Base-by-base conservation (phyloP, 2,797 vertebrate species). In the Mycteria americana region DNA sequence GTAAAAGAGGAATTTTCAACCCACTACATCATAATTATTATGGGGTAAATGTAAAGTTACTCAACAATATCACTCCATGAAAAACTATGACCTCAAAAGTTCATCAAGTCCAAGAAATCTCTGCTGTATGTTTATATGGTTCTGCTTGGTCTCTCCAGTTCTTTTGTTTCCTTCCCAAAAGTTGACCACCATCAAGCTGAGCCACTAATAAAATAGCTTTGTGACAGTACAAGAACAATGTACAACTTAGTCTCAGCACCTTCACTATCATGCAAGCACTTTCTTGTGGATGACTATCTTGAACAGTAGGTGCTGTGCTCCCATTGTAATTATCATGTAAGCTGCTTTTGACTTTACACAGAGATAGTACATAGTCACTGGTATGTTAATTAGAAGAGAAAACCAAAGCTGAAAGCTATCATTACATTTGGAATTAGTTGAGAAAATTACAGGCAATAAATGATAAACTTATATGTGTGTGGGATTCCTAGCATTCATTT, bases 401-500 rank as follows among this genome's bases (percentile, higher is more conserved):
- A 75, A 77, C 37, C 65, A 80, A 84, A 84, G 85, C 79, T 88
- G 73, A 96, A 93, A 78, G 57, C 69, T 81, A 41, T 92, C 79
- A 86, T 75, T 93, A 94, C 60, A 76, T 88, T 62, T 85, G 45
- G 74, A 89, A 91, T 90, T 86, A 88, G 75, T 39, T 92, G 46
- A 85, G 75, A 83, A 96, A 94, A 95, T 96, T 77, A 89, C 53
- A 80, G 68, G 65, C 64, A 93, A 75, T 74, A 92, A 92, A 88
- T 22, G 0, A 80, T 92, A 92, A 89, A 91, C 27, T 73, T 62
- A 1, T 6, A 70, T 11, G 16, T 41, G 31, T 3, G 37, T 1
- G 50, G 24, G 68, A 68, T 82, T 74, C 51, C 78, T 43, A 69
- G 62, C 33, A 83, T 78, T 79, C 59, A 37, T 91, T 95, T 94